These are phyloP conservation scores for Ciconia boyciana DNA, from an alignment of 2,113 vertebrate species.

Conservation along the genomic window DNA sequence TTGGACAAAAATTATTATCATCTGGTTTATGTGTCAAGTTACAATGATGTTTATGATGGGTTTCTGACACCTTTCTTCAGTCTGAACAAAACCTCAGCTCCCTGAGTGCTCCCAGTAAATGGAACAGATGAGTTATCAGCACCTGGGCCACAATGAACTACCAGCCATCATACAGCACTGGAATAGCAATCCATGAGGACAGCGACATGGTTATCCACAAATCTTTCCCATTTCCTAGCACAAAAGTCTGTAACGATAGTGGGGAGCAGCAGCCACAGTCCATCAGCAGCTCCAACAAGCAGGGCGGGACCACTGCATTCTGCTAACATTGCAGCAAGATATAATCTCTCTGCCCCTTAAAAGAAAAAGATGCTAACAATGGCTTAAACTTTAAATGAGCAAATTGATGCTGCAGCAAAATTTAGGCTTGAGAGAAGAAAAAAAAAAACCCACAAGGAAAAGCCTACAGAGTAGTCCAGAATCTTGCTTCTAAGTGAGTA, in stretches of 20 bases:
- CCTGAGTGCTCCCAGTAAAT: background rate
- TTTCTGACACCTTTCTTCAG: background rate
- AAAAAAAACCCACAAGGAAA: background rate
- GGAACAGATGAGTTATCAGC: background rate
- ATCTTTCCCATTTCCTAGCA: background rate
- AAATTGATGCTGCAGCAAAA: background rate
- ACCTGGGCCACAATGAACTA: background rate
- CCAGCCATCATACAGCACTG: background rate
- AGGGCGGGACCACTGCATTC: background rate
- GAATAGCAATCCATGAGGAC: background rate
- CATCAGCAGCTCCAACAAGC: background rate
- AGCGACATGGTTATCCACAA: rapidly evolving
- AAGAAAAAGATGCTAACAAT: background rate
- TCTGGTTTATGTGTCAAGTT: background rate
- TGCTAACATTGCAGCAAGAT: background rate
- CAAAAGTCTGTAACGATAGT: background rate
- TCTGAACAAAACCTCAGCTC: background rate
- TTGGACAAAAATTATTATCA: background rate
- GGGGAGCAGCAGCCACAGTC: background rate
- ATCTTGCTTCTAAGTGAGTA: background rate
- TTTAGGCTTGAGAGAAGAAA: background rate
- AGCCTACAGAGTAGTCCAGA: background rate
- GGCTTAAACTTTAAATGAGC: background rate
- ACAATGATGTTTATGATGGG: background rate
- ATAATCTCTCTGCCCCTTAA: background rate